These are phyloP conservation scores for Pseudomyrmex gracilis DNA, from an alignment of 1,140 invertebrate genomes.

Conservation along the genomic window DNA sequence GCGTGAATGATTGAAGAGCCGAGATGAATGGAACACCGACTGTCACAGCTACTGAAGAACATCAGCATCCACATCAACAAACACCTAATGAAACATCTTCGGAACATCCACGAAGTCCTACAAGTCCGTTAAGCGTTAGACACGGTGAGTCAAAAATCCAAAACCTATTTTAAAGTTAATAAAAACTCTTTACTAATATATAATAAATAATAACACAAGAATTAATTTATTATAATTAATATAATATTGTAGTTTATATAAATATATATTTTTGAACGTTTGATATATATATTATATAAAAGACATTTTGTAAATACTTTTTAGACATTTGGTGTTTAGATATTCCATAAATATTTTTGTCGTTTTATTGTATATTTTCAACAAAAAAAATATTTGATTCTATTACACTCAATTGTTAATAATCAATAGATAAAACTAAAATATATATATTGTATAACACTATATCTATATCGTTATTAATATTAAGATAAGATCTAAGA, in stretches of 20 bases:
- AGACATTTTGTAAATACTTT: neutral
- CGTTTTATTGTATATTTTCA: too few relatives aligned
- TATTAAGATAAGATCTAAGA: neutral
- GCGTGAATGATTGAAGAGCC: slow-evolving; percentile 51
- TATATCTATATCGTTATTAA: neutral
- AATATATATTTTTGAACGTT: neutral
- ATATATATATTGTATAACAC: neutral
- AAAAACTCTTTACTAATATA: too few relatives aligned
- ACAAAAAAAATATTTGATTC: neutral
- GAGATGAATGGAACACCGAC: slow-evolving; percentile 82
- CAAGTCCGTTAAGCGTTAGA: slow-evolving; percentile 83
- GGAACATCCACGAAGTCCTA: slow-evolving; percentile 82
- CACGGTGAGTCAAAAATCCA: slow-evolving; percentile 76
- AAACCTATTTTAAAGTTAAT: neutral
- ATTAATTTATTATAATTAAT: neutral
- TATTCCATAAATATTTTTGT: neutral
- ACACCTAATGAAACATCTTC: slow-evolving; percentile 79
- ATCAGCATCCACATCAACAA: slow-evolving; percentile 80
- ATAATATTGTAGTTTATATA: slow-evolving; percentile 3
- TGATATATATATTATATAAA: neutral
- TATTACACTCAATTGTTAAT: neutral
- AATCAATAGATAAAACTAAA: neutral
- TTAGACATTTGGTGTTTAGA: neutral
- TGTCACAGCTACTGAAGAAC: slow-evolving; percentile 79
- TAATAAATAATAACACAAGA: too few relatives aligned